phyloP scores from a whole-genome alignment of 1,140 invertebrate genomes.

The Zaprionus davidi region DNA sequence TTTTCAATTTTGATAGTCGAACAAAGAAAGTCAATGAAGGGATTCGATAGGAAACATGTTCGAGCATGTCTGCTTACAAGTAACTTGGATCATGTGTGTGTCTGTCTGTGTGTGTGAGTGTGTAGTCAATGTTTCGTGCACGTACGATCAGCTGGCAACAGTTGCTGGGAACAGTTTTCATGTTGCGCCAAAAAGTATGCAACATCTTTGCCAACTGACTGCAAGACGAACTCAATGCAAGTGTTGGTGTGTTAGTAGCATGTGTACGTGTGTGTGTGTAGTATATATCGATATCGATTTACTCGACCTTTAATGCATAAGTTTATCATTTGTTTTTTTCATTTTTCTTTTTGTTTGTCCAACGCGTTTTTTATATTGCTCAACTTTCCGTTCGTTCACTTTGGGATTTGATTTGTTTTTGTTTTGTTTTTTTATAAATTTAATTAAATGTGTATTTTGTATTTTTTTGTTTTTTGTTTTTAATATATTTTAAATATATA shows the following conservation, averaged over 20 bases:
- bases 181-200: background rate
- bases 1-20: slow-evolving; percentile 33
- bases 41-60: slow-evolving; percentile 13
- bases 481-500: slow-evolving; percentile 81
- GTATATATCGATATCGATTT: slow-evolving; percentile 68
- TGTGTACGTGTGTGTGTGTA: slow-evolving; percentile 38
- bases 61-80: background rate
- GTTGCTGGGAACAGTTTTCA: background rate
- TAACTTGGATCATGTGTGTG: slow-evolving; percentile 13
- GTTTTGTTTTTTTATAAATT: slow-evolving; percentile 63
- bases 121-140: background rate
- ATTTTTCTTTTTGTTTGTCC: slow-evolving; percentile 34
- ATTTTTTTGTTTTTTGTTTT: slow-evolving; percentile 52
- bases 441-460: slow-evolving; percentile 68
- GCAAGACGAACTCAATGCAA: background rate
- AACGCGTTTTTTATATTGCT: slow-evolving; percentile 42
- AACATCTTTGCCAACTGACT: background rate
- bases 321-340: slow-evolving; percentile 52
- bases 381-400: slow-evolving; percentile 52
- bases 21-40: slow-evolving; percentile 21
- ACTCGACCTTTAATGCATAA: slow-evolving; percentile 44
- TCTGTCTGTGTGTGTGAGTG: background rate
- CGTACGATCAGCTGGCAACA: background rate
- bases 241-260: slow-evolving; percentile 3
- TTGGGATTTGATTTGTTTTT: slow-evolving; percentile 56